Evolutionary conservation across 2,888 invertebrate species (phyloP), one percentile per base, ranked within the genome.

Genomic region (Tipula helvola): DNA sequence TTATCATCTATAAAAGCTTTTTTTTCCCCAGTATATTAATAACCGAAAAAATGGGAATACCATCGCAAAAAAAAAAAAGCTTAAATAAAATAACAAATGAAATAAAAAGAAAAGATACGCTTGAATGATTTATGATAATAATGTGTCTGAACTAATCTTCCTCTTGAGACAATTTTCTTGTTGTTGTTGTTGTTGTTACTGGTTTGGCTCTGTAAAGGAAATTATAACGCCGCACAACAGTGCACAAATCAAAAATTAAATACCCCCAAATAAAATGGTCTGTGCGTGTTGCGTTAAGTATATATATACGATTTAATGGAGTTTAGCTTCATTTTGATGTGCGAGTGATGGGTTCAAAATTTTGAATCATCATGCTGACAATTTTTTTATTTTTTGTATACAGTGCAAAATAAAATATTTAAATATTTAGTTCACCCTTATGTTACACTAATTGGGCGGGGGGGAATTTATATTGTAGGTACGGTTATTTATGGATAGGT

Each of bases 81-180:
- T 71, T 71, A 28, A 71, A 71, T 71, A 71, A 71, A 71, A 71
- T 71, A 71, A 71, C 71, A 71, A 71, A 71, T 71, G 71, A 71
- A 71, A 71, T 71, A 71, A 71, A 71, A 7, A 71, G 28, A 28
- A 71, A 28, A 18, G 18, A 71, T 28, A 71, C 71, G 71, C 71
- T 84, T 84, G 84, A 84, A 84, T 84, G 84, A 84, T 84, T 84
- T 84, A 84, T 84, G 84, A 84, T 41, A 84, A 84, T 41, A 41
- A 84, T 84, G 84, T 84, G 84, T 84, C 84, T 84, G 71, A 71
- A 71, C 71, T 71, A 71, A 71, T 71, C 71, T 28, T 71, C 71
- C 71, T 71, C 71, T 71, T 71, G 71, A 71, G 71, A 71, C 71
- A 71, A 71, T 28, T 71, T 71, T 71, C 12, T 71, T 71, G 7